Evolutionary conservation across 2,113 vertebrate genomes (phyloP).

Genomic region (Lagopus muta): DNA sequence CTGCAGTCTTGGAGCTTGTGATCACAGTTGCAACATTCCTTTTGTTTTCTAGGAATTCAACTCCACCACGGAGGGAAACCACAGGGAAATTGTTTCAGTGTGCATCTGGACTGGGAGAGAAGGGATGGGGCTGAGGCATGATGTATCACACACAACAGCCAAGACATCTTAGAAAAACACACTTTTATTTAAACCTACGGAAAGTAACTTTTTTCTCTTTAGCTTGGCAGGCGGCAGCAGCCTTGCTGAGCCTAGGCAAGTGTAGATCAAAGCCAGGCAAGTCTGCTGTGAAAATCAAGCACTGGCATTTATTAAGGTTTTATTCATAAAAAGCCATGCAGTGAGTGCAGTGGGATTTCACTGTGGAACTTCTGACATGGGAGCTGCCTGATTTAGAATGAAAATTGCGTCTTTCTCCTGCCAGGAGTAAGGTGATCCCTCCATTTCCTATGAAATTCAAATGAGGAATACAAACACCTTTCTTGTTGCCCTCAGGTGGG

Average conservation of each 20-base stretch:
- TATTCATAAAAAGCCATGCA: slow-evolving; percentile 49
- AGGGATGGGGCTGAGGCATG: slow-evolving; percentile 47
- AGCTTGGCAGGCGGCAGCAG: slow-evolving; percentile 50
- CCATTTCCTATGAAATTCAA: slow-evolving; percentile 53
- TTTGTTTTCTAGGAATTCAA: slow-evolving; percentile 79
- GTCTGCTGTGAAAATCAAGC: slow-evolving; percentile 44
- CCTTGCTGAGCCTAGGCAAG: slow-evolving; percentile 34
- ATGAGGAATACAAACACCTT: slow-evolving; percentile 27
- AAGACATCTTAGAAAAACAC: slow-evolving; percentile 21
- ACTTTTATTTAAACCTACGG: neutral
- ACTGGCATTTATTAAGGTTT: slow-evolving; percentile 59
- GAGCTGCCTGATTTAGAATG: slow-evolving; percentile 48
- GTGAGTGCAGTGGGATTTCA: slow-evolving; percentile 50
- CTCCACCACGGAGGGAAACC: slow-evolving; percentile 76
- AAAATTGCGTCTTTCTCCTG: slow-evolving; percentile 52
- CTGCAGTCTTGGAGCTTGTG: neutral
- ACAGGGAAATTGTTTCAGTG: slow-evolving; percentile 76
- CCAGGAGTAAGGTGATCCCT: slow-evolving; percentile 38
- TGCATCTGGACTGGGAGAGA: slow-evolving; percentile 49
- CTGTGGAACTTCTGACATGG: slow-evolving; percentile 51
- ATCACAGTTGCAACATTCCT: slow-evolving; percentile 61
- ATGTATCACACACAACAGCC: slow-evolving; percentile 54
- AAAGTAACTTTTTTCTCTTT: slow-evolving; percentile 40
- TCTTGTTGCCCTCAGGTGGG: slow-evolving; percentile 17
- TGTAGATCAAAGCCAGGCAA: slow-evolving; percentile 61